Base-by-base conservation (phyloP, 1,140 invertebrate species). In the Daktulosphaira vitifoliae region DNA sequence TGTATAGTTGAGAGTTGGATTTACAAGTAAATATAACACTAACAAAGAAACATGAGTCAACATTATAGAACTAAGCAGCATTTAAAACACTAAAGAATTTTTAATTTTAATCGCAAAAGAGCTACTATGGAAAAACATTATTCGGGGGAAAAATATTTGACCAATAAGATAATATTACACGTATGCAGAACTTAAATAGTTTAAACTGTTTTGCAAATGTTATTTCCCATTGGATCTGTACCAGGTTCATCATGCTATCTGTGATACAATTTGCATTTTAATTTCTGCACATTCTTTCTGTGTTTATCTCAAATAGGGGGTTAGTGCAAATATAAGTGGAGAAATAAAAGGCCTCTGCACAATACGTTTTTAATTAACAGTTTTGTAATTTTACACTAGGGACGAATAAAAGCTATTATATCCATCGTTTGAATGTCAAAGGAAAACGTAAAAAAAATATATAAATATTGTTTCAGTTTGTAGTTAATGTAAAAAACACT, bases 361-460 rank as follows among this genome's bases (percentile, higher is more conserved):
- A 62, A 62, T 62, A 62, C 56, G 56, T 44, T 62, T 62, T 33
- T 29, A 62, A 62, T 62, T 62, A 62, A 62, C 42, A 62, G 29
- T 39, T 25, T 11, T 62, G 44, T 62, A 62, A 46, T 62, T 62
- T 33, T 62, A 48, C 56, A 20, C 56, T n/a, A 25, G 56, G 56
- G 56, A 62, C 42, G 13, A 62, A 62, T 62, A 62, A 62, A 62
- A 62, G 9, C 13, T 20, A 48, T 48, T 62, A 20, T 62, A 20
- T 16, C 16, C 26, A 16, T n/a, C 25, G 46, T 62, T 62, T 62
- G 29, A 48, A 62, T 16, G 56, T 46, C 46, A 62, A 62, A 11
- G 29, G 16, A 18, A 16, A 62, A 26, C 29, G 56, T 48, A 48
- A 29, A 48, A 8, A 33, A 15, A 33, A 33, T 18, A 59, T 18